Evolutionary conservation across 2,797 vertebrate species (phyloP), one percentile per base, ranked within the genome.

Genomic region (Sciurus vulgaris): DNA sequence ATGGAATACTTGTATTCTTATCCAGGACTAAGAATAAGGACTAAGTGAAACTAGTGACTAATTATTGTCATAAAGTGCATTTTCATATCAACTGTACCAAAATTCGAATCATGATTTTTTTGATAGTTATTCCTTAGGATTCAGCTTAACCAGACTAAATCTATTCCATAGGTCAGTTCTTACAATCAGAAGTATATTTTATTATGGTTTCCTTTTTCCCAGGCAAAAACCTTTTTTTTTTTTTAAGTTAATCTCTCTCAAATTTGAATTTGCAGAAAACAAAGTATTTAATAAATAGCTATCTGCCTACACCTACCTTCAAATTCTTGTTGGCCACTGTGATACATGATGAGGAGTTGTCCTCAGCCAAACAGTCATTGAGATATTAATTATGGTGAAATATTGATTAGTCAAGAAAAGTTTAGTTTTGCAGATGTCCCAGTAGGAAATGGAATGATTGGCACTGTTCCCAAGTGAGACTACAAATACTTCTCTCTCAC

Each of bases 31-130:
- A 96, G 28, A 85, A 59, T 85, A 74, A 96, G 67, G 92, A 77
- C 20, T 73, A 81, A 89, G 33, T 95, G 63, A 95, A 97, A 94
- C 78, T 67, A 69, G 49, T 89, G 26, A 18, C 44, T 85, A 69
- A 91, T 41, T 93, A 78, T 69, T 89, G 33, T 74, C n/a, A 56
- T 78, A 85, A 89, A 90, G n/a, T 72, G 3, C 2, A 59, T 51
- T 93, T 92, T 92, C 44, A 5, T 83, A 49, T 83, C 63, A 89
- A 74, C 20, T 22, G 5, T 69, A 44, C 35, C 78, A 88, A 91
- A 82, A 72, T 81, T 70, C 93, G 41, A 88, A 93, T 74, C n/a
- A 61, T 59, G 33, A n/a, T 69, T 41, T 92, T 92, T 96, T 85
- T 63, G 51, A 77, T 4, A 91, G 20, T 33, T 74, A n/a, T 24